A percentile compares a stretch with the other conserved stretches of the same genome.
Evolutionary conservation across 2,797 vertebrate species (phyloP).

Genomic region (Lacerta bilineata): DNA sequence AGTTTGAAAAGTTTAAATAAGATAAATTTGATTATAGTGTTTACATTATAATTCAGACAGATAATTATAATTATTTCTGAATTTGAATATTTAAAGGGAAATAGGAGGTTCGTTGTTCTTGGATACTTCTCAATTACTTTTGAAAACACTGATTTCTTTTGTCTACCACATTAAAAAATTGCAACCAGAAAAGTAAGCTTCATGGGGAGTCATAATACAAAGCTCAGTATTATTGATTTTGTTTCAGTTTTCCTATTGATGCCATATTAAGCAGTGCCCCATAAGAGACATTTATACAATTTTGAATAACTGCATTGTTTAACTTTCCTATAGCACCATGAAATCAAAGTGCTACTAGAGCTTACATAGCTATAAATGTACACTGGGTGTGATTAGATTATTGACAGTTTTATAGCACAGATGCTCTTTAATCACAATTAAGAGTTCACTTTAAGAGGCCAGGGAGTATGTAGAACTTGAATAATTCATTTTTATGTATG

Average conservation of each 20-base stretch:
- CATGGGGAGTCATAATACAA: neutral
- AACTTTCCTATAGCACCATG: neutral
- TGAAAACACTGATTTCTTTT: neutral
- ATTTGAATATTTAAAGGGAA: neutral
- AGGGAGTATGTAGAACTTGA: neutral
- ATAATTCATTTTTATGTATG: slow-evolving; percentile 22
- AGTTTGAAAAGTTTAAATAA: slow-evolving; percentile 59
- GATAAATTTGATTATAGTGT: slow-evolving; percentile 51
- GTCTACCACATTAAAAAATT: slow-evolving; percentile 36
- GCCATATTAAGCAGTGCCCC: slow-evolving; percentile 25
- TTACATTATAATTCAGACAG: slow-evolving; percentile 56
- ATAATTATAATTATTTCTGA: slow-evolving; percentile 54
- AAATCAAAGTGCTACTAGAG: neutral
- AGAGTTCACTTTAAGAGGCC: neutral
- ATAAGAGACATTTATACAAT: slow-evolving; percentile 28
- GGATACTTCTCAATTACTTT: neutral
- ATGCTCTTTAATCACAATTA: neutral
- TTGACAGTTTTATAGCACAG: neutral
- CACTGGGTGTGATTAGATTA: slow-evolving; percentile 7
- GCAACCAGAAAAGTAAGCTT: slow-evolving; percentile 41
- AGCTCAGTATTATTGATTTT: neutral
- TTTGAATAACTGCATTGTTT: slow-evolving; percentile 2
- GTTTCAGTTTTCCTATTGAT: slow-evolving; percentile 14
- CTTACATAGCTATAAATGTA: slow-evolving; percentile 1
- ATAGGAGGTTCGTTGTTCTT: neutral